Base-by-base conservation (phyloP, 2,888 invertebrate species). In the Pristionchus mayeri region DNA sequence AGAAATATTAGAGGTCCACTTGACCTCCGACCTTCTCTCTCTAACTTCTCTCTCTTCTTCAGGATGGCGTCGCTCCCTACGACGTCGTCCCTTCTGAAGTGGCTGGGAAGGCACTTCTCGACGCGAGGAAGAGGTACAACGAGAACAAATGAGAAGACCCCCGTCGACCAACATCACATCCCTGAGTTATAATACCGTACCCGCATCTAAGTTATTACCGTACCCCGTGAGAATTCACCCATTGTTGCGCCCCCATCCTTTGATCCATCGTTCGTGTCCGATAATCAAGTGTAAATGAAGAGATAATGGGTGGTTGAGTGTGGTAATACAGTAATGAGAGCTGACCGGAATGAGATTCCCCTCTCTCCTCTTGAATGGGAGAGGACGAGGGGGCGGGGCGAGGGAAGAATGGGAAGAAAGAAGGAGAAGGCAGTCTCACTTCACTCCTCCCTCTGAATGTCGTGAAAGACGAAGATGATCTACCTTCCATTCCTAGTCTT, bases 291-390 rank as follows among this genome's bases (percentile, higher is more conserved):
- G 50, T 76, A 76, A 76, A 76, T 76, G 76, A 76, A 48, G 76
- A 76, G 76, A 48, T 76, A 76, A 76, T 76, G 44, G n/a, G 50
- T 44, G 37, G 76, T 76, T 76, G 24, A 27, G 76, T 76, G 76
- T 76, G 44, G 67, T 76, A 50, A 76, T 76, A 48, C 48, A 76
- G 50, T 76, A 76, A 76, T 76, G 76, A 48, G 76, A 76, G 44
- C 50, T 76, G 76, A 76, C 76, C 76, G 76, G 76, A 76, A 76
- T 76, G 76, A 76, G 48, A 76, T 76, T 76, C 16, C 27, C 76
- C 16, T 24, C n/a, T 40, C 44, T 9, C 16, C 75, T 11, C 50
- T 76, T 16, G 27, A 3, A 2, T 27, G 24, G 21, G 24, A 57
- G 57, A 48, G 76, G 50, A 48, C 27, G 76, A 76, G 27, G 76